These are phyloP conservation scores for Gopherus flavomarginatus DNA, from an alignment of 2,113 vertebrate genomes.

Conservation along the genomic window DNA sequence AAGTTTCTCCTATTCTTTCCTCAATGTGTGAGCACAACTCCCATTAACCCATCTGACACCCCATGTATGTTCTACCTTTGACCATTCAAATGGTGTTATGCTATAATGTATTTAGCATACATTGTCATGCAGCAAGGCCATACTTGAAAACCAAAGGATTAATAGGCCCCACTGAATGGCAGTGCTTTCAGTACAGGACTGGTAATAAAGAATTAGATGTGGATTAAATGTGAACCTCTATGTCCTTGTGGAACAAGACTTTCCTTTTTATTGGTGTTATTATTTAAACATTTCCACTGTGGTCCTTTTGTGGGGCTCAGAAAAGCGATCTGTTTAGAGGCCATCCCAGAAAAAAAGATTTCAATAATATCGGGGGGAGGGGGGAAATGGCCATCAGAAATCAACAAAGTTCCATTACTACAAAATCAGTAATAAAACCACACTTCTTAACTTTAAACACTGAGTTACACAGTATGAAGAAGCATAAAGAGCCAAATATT, in stretches of 20 bases:
- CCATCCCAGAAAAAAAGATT: background rate
- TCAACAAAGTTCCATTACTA: background rate
- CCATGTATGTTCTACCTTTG: background rate
- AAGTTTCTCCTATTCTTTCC: background rate
- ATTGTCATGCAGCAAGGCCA: background rate
- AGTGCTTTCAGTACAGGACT: background rate
- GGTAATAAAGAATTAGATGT: background rate
- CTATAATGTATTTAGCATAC: background rate
- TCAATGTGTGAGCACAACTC: background rate
- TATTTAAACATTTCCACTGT: background rate
- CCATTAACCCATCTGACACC: background rate
- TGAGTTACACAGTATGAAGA: background rate
- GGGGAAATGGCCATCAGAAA: background rate
- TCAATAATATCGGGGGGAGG: background rate
- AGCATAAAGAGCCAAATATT: rapidly evolving
- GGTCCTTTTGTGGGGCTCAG: background rate
- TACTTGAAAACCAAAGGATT: background rate
- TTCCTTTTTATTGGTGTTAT: background rate
- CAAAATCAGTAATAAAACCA: background rate
- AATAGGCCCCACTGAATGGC: background rate
- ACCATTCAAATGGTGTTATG: background rate
- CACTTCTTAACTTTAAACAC: background rate
- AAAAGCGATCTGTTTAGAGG: background rate
- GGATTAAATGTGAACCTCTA: background rate
- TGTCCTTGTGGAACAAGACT: background rate